Evolutionary conservation across 1,140 invertebrate species (phyloP).

Genomic region (Chelonus insularis): DNA sequence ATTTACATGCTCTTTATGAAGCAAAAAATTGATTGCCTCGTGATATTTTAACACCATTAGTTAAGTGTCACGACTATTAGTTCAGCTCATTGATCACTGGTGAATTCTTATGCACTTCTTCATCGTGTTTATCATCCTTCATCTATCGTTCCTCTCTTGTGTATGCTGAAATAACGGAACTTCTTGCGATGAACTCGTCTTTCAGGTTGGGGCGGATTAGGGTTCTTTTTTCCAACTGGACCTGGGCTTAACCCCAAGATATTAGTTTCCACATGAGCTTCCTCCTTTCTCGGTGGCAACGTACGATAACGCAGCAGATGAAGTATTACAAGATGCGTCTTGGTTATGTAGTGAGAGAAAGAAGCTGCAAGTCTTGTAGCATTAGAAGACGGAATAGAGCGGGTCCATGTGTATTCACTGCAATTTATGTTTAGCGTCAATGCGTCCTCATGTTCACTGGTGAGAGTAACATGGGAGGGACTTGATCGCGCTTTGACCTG

Average conservation of each 20-base stretch:
- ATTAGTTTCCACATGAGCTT: conserved; percentile 23
- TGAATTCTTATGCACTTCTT: not conserved
- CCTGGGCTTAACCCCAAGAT: conserved; percentile 27
- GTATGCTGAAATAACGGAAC: conserved; percentile 6
- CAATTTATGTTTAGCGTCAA: conserved; percentile 4
- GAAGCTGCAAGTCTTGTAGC: too few relatives aligned
- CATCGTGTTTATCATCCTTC: conserved; percentile 4
- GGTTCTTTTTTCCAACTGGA: conserved; percentile 22
- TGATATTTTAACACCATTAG: conserved; percentile 4
- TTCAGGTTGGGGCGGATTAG: conserved; percentile 32
- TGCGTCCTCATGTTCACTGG: conserved; percentile 17
- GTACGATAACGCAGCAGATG: conserved; percentile 23
- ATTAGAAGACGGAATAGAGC: not conserved
- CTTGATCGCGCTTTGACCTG: conserved; percentile 26
- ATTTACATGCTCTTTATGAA: not conserved
- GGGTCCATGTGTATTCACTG: not conserved
- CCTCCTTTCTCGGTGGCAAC: conserved; percentile 21
- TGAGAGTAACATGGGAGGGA: conserved; percentile 16
- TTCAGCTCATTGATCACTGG: not conserved
- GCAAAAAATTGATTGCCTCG: not conserved
- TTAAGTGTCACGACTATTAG: conserved; percentile 12
- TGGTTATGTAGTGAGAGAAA: too few relatives aligned
- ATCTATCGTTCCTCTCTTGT: conserved; percentile 18
- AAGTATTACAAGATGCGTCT: conserved; percentile 6
- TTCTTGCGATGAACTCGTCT: conserved; percentile 22